Evolutionary conservation across 2,797 vertebrate species (phyloP).

Genomic region (Galaxias olidus): DNA sequence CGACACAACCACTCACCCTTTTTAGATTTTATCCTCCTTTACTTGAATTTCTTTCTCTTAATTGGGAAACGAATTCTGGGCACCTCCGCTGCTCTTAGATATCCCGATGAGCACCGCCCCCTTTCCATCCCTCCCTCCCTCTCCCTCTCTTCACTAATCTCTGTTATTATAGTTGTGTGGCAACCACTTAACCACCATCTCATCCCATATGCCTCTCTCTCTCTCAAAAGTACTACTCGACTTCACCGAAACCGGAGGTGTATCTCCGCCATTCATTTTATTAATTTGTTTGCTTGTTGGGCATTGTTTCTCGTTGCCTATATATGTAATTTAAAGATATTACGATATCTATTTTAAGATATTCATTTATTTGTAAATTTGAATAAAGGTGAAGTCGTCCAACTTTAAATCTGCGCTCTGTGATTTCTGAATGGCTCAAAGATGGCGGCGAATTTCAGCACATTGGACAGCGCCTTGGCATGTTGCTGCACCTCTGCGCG

Average conservation of each 20-base stretch:
- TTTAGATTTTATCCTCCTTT: constrained; percentile 17
- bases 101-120: constrained; percentile 18
- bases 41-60: constrained; percentile 7
- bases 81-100: constrained; percentile 33
- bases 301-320: no score
- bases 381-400: no score
- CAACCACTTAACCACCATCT: constrained; percentile 41
- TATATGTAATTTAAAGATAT: no score
- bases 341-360: no score
- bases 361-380: no score
- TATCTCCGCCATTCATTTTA: no score
- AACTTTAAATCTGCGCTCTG: no score
- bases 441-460: no score
- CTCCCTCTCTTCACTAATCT: constrained; percentile 56
- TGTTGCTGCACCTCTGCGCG: no score
- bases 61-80: constrained; percentile 33
- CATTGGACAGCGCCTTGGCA: no score
- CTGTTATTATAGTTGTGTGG: constrained; percentile 46
- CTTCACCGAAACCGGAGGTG: background rate
- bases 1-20: constrained; percentile 48
- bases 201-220: background rate
- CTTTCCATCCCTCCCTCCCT: constrained; percentile 16
- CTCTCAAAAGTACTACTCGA: background rate
- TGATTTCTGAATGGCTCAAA: no score
- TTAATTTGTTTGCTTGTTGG: no score